A percentile compares a stretch with the other conserved stretches of the same genome.
These are phyloP conservation scores for Poeciliopsis prolifica DNA, from an alignment of 2,113 vertebrate species.

Conservation along the genomic window DNA sequence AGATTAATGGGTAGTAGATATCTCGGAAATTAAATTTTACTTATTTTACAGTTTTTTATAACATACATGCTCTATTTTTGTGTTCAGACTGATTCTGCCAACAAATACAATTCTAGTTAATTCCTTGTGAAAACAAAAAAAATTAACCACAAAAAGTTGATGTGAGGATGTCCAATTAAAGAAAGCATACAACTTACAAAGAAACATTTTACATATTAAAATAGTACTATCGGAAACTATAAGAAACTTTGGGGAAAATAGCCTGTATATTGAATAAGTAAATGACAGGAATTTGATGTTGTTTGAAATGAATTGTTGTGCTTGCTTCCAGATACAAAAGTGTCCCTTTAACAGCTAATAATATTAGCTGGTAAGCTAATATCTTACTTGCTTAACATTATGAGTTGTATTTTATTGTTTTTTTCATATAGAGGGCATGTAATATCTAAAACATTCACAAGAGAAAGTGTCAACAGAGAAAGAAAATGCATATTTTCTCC, in stretches of 20 bases:
- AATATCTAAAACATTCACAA: not conserved
- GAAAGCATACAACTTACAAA: slow-evolving; percentile 18
- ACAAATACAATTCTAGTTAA: slow-evolving; percentile 30
- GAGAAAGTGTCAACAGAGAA: slow-evolving; percentile 1
- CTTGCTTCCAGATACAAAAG: slow-evolving; percentile 27
- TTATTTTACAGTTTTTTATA: slow-evolving; percentile 31
- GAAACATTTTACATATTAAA: slow-evolving; percentile 3
- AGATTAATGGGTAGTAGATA: slow-evolving; percentile 8
- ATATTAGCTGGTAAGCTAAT: slow-evolving; percentile 29
- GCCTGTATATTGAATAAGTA: slow-evolving; percentile 16
- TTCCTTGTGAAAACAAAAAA: slow-evolving; percentile 38
- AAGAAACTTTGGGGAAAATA: slow-evolving; percentile 4
- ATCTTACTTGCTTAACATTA: not conserved
- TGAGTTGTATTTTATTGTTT: not conserved
- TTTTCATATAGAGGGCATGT: not conserved
- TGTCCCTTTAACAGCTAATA: not conserved
- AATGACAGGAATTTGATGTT: slow-evolving; percentile 40
- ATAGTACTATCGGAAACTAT: not conserved
- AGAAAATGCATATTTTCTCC: not conserved
- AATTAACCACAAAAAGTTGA: slow-evolving; percentile 19
- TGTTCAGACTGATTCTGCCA: slow-evolving; percentile 6
- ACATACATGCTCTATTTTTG: slow-evolving; percentile 12
- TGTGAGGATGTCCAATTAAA: slow-evolving; percentile 15
- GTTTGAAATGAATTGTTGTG: slow-evolving; percentile 45
- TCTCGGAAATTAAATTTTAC: slow-evolving; percentile 3